phyloP scores from a whole-genome alignment of 2,797 vertebrate species.

The Argya squamiceps region DNA sequence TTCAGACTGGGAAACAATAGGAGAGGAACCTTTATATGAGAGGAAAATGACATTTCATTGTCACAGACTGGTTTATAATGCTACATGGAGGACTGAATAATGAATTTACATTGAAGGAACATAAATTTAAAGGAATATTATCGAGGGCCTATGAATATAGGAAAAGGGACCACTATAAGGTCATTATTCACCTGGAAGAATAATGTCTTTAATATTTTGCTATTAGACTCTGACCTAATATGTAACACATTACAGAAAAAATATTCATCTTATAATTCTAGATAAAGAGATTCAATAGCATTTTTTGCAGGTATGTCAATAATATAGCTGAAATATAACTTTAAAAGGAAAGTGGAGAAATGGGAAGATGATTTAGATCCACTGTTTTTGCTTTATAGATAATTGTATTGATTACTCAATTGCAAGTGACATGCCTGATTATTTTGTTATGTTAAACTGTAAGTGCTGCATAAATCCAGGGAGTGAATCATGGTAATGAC shows the following conservation, averaged over 20 bases:
- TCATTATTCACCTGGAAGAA: background rate
- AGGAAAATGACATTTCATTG: background rate
- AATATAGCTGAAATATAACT: background rate
- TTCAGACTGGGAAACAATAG: background rate
- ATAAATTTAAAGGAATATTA: background rate
- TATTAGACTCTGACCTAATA: background rate
- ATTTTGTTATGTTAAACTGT: background rate
- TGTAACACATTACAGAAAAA: background rate
- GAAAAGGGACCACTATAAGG: background rate
- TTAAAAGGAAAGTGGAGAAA: background rate
- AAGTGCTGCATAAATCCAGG: background rate
- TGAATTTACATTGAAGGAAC: background rate
- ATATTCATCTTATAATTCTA: background rate
- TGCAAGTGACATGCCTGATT: background rate
- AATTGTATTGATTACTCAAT: background rate
- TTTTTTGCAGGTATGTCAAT: background rate
- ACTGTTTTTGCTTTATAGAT: background rate
- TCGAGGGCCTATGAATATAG: background rate
- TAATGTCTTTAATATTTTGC: slow-evolving; percentile 14
- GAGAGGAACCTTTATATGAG: background rate
- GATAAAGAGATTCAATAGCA: background rate
- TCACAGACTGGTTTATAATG: background rate
- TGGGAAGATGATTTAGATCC: background rate
- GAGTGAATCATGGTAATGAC: background rate
- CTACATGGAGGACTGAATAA: background rate